Percentiles rank a stretch among this genome's conserved stretches.
Evolutionary conservation across 2,797 vertebrate species (phyloP).

Genomic region (Myripristis murdjan): DNA sequence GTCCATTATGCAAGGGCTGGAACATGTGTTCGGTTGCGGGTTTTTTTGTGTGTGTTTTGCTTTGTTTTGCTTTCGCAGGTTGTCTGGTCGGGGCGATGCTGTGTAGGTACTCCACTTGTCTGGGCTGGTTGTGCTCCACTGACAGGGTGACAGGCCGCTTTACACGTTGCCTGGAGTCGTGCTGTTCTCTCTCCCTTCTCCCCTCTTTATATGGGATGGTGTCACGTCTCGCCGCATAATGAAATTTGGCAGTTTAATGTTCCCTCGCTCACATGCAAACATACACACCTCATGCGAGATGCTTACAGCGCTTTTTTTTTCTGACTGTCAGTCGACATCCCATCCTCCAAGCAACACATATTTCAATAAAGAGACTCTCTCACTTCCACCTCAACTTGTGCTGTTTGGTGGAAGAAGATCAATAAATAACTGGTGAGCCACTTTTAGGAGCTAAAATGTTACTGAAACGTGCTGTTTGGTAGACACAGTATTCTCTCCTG

Average conservation of each 20-base stretch:
- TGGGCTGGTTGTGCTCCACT: slow-evolving; percentile 41
- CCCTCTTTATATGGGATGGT: slow-evolving; percentile 4
- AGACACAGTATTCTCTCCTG: too few species aligned
- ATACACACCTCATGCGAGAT: slow-evolving; percentile 3
- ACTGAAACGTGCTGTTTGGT: too few species aligned
- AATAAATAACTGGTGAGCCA: too few species aligned
- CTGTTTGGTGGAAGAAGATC: too few species aligned
- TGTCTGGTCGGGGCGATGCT: slow-evolving; percentile 26
- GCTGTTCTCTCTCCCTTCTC: background rate
- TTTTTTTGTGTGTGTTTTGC: slow-evolving; percentile 22
- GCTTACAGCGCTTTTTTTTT: background rate
- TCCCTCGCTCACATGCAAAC: slow-evolving; percentile 9
- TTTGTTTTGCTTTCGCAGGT: slow-evolving; percentile 34
- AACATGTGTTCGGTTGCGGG: slow-evolving; percentile 38
- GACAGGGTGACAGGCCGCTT: slow-evolving; percentile 58
- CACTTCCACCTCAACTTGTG: too few species aligned
- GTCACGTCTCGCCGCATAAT: slow-evolving; percentile 27
- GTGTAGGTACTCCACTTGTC: slow-evolving; percentile 51
- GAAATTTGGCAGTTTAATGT: slow-evolving; percentile 20
- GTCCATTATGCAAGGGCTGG: slow-evolving; percentile 63
- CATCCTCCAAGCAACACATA: background rate
- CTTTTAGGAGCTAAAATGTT: too few species aligned
- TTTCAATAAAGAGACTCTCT: background rate
- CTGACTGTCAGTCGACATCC: too few species aligned
- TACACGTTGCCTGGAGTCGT: slow-evolving; percentile 42